phyloP scores from a whole-genome alignment of 2,888 invertebrate species.

The Zygogramma bicolorata region DNA sequence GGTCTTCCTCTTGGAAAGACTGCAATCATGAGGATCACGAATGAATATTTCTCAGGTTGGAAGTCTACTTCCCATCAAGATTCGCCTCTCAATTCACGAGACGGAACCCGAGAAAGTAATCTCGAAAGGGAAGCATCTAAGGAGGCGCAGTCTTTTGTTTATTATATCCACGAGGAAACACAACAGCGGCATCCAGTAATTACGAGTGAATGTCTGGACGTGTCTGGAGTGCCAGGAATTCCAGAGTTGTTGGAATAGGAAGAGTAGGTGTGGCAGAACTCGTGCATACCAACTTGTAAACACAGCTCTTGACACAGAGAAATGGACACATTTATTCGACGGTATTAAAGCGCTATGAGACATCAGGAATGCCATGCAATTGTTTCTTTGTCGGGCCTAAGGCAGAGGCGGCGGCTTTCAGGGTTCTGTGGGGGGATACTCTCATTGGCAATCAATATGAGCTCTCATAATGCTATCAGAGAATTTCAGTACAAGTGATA shows the following conservation, averaged over 20 bases:
- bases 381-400: constrained; percentile 54
- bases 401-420: constrained; percentile 10
- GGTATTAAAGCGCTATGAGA: constrained; percentile 61
- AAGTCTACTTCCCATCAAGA: neutral
- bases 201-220: constrained; percentile 64
- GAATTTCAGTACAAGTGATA: too few species aligned
- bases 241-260: constrained; percentile 51
- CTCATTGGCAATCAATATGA: too few species aligned
- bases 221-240: constrained; percentile 64
- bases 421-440: neutral
- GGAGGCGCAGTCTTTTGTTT: constrained; percentile 55
- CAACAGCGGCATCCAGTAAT: constrained; percentile 61
- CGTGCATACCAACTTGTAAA: constrained; percentile 57
- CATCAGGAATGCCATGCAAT: constrained; percentile 59
- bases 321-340: constrained; percentile 63
- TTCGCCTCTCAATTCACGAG: neutral
- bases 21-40: too few species aligned
- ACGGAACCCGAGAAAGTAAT: constrained; percentile 16
- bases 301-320: constrained; percentile 58
- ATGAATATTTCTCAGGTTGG: too few species aligned
- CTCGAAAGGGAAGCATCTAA: constrained; percentile 19
- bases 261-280: constrained; percentile 57
- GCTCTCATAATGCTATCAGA: too few species aligned
- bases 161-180: constrained; percentile 59
- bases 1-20: too few species aligned